These are phyloP conservation scores for Sebastiscus albofasciatus DNA, from an alignment of 2,797 vertebrate species.

Conservation along the genomic window DNA sequence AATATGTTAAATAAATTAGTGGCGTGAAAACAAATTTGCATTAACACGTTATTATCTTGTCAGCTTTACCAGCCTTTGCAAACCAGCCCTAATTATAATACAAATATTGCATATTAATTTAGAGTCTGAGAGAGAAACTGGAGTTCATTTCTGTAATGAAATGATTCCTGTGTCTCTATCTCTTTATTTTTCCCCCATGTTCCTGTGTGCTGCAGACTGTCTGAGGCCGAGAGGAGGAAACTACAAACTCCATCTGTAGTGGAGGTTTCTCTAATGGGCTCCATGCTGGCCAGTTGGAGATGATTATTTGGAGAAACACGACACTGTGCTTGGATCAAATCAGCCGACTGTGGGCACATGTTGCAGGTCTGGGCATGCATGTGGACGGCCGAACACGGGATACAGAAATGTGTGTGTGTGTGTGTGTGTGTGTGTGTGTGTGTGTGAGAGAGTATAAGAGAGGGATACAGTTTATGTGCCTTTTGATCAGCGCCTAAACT, in stretches of 20 bases:
- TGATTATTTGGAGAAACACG: slow-evolving; percentile 56
- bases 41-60: too few species aligned
- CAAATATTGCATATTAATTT: background rate
- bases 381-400: slow-evolving; percentile 1
- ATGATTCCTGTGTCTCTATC: background rate
- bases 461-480: slow-evolving; percentile 31
- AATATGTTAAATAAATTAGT: too few species aligned
- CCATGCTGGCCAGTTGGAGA: slow-evolving; percentile 41
- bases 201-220: background rate
- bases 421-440: background rate
- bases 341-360: slow-evolving; percentile 31
- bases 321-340: slow-evolving; percentile 43
- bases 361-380: slow-evolving; percentile 17
- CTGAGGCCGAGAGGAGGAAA: slow-evolving; percentile 1
- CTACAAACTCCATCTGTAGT: slow-evolving; percentile 1
- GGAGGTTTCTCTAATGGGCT: slow-evolving; percentile 22
- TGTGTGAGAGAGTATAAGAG: background rate
- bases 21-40: too few species aligned
- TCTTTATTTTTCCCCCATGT: background rate
- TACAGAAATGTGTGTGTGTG: background rate
- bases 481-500: slow-evolving; percentile 67
- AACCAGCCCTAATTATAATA: too few species aligned
- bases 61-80: too few species aligned
- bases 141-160: background rate
- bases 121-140: background rate